These are phyloP conservation scores for Chiroxiphia lanceolata DNA, from an alignment of 2,797 vertebrate genomes.

Conservation along the genomic window DNA sequence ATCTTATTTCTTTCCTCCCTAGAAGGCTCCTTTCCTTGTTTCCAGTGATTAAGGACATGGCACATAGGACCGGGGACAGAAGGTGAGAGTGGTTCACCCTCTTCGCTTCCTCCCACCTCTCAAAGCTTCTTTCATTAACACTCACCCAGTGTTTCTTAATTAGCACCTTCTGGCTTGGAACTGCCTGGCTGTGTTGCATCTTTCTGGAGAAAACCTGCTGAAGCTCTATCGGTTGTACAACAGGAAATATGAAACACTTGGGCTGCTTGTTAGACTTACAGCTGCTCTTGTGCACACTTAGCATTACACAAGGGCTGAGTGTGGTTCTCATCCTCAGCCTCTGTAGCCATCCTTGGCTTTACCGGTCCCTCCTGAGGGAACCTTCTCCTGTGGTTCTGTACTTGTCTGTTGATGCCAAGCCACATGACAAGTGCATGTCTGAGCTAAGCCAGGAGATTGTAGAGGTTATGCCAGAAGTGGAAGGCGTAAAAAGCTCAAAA, in stretches of 20 bases:
- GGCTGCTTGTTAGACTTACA: background rate
- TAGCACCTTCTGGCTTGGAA: background rate
- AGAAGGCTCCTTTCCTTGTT: background rate
- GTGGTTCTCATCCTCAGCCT: background rate
- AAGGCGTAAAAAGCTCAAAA: background rate
- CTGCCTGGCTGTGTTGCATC: background rate
- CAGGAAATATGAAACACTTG: background rate
- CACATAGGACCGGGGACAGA: background rate
- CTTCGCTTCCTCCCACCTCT: background rate
- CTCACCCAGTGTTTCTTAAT: slow-evolving; percentile 16
- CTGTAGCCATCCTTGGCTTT: background rate
- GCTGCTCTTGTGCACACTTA: background rate
- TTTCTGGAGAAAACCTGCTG: background rate
- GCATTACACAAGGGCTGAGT: background rate
- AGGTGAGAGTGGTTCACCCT: background rate
- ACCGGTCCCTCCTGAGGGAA: background rate
- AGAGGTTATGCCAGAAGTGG: background rate
- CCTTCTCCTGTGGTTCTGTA: background rate
- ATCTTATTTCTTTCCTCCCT: background rate
- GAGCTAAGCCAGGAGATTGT: background rate
- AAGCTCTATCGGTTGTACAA: background rate
- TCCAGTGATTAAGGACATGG: background rate
- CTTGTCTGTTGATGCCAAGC: background rate
- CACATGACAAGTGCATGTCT: background rate
- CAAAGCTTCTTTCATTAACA: background rate